Conservation (phyloP, 2,797 vertebrate species). For the Neostethus bicornis region DNA sequence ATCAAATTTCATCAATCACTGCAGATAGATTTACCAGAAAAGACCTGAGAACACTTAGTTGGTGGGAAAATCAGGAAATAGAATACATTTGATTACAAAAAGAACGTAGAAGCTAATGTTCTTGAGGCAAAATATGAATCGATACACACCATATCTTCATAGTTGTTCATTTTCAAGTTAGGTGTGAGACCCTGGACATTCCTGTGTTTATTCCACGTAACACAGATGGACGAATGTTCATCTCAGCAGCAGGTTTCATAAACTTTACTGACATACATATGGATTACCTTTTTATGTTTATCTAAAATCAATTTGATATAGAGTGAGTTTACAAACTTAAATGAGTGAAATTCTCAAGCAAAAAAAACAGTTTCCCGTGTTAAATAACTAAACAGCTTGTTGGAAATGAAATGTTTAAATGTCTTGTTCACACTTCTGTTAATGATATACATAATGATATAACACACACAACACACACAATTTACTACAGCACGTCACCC, state of each 20-base stretch:
- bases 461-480: conserved; percentile 3
- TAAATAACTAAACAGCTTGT: neutral
- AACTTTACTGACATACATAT: neutral
- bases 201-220: neutral
- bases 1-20: conserved; percentile 37
- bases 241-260: neutral
- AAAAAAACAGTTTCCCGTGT: neutral
- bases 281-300: neutral
- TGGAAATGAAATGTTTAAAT: neutral
- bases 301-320: neutral
- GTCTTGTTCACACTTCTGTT: neutral
- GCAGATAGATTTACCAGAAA: conserved; percentile 21
- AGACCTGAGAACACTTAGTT: conserved; percentile 44
- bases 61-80: conserved; percentile 1
- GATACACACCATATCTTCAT: neutral
- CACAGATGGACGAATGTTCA: neutral
- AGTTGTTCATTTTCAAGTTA: neutral
- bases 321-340: neutral
- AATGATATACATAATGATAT: conserved; percentile 10
- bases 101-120: conserved; percentile 9
- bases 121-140: conserved; percentile 1
- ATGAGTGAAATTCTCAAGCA: neutral
- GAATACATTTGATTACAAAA: conserved; percentile 1
- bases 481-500: neutral
- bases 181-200: neutral